phyloP scores from a whole-genome alignment of 2,113 vertebrate species.

The Ceratotherium simum region DNA sequence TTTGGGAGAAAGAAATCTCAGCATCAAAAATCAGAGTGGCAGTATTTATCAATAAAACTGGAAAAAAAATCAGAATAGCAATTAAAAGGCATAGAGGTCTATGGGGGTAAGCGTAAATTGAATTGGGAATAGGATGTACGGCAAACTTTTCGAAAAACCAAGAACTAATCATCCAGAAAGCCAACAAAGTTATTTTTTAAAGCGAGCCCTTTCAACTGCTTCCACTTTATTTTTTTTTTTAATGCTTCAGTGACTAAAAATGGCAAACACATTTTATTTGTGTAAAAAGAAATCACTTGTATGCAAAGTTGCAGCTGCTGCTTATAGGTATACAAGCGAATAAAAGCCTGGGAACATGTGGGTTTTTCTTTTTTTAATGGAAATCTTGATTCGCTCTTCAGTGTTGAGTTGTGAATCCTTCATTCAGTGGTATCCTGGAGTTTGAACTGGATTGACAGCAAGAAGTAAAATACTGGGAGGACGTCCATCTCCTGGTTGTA shows the following conservation, averaged over 20 bases:
- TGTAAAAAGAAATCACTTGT: slow-evolving; percentile 80
- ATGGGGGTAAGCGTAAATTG: slow-evolving; percentile 80
- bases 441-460: slow-evolving; percentile 57
- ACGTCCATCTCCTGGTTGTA: slow-evolving; percentile 67
- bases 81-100: slow-evolving; percentile 78
- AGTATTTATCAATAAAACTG: slow-evolving; percentile 32
- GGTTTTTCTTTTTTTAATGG: slow-evolving; percentile 55
- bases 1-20: slow-evolving; percentile 85
- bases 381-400: slow-evolving; percentile 58
- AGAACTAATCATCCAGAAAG: slow-evolving; percentile 79
- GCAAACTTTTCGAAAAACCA: slow-evolving; percentile 69
- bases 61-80: slow-evolving; percentile 69
- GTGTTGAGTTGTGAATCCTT: neutral
- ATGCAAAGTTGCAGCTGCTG: slow-evolving; percentile 79
- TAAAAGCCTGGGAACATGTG: slow-evolving; percentile 56
- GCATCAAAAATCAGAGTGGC: slow-evolving; percentile 79
- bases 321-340: slow-evolving; percentile 76
- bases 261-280: slow-evolving; percentile 80
- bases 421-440: slow-evolving; percentile 59
- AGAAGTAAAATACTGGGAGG: slow-evolving; percentile 75
- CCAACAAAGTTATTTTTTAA: slow-evolving; percentile 78
- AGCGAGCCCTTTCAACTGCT: slow-evolving; percentile 83
- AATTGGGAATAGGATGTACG: slow-evolving; percentile 80
- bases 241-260: slow-evolving; percentile 85
- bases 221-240: slow-evolving; percentile 83